Percentiles rank a stretch among this genome's conserved stretches.
Evolutionary conservation across 2,797 vertebrate genomes (phyloP).

Genomic region (Microctenopoma steveboyesi): DNA sequence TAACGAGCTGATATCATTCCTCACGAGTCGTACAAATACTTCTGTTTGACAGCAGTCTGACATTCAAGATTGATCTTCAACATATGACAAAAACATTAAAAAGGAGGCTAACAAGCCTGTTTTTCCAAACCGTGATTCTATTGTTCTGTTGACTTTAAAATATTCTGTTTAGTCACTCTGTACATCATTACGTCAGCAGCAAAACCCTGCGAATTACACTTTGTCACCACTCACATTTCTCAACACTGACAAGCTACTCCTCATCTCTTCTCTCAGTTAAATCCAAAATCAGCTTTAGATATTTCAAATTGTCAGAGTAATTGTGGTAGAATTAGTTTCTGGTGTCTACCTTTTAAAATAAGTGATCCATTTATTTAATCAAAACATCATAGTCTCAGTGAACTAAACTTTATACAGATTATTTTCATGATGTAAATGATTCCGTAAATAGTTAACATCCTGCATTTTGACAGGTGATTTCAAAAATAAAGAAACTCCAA

Average conservation of each 20-base stretch:
- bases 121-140: not conserved
- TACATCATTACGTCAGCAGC: slow-evolving; percentile 4
- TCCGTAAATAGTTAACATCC: no score
- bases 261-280: no score
- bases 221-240: not conserved
- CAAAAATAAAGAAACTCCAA: no score
- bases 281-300: no score
- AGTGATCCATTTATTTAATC: no score
- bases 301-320: no score
- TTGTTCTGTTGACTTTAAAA: slow-evolving; percentile 1
- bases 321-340: no score
- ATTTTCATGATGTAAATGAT: no score
- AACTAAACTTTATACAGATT: no score
- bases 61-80: slow-evolving; percentile 10
- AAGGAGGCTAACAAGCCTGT: not conserved
- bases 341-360: no score
- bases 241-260: not conserved
- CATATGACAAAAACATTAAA: not conserved
- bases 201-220: not conserved
- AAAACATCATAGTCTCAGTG: no score
- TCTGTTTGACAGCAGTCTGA: not conserved
- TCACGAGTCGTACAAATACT: not conserved
- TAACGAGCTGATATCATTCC: not conserved
- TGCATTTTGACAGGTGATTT: no score
- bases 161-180: not conserved